These are phyloP conservation scores for Marcusenius ussheri DNA, from an alignment of 2,113 vertebrate genomes.

Conservation along the genomic window DNA sequence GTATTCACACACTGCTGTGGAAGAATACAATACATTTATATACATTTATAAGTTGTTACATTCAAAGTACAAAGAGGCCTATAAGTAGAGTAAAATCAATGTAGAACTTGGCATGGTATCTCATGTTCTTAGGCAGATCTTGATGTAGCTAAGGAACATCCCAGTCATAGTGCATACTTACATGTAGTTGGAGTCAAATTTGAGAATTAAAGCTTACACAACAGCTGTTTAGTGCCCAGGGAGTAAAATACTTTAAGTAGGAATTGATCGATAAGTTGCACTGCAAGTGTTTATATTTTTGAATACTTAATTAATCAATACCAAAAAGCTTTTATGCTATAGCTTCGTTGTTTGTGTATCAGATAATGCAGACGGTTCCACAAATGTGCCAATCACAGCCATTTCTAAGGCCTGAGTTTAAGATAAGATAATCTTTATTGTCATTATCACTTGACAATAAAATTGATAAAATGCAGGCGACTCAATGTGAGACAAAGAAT, in stretches of 20 bases:
- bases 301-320: background rate
- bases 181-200: background rate
- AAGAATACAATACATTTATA: background rate
- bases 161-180: background rate
- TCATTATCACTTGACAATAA: no score
- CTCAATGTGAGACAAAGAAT: no score
- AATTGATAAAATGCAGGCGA: no score
- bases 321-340: background rate
- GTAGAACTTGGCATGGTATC: background rate
- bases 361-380: background rate
- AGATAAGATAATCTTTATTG: no score
- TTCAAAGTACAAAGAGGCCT: background rate
- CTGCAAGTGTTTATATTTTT: background rate
- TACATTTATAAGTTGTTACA: background rate
- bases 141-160: background rate
- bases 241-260: background rate
- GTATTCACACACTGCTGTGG: background rate
- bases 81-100: background rate
- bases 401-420: background rate
- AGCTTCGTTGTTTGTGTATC: background rate
- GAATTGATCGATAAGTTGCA: background rate
- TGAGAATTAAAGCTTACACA: background rate
- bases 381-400: background rate
- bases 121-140: background rate
- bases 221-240: background rate